Evolutionary conservation across 2,888 invertebrate genomes (phyloP).

Genomic region (Drosophila anceps): DNA sequence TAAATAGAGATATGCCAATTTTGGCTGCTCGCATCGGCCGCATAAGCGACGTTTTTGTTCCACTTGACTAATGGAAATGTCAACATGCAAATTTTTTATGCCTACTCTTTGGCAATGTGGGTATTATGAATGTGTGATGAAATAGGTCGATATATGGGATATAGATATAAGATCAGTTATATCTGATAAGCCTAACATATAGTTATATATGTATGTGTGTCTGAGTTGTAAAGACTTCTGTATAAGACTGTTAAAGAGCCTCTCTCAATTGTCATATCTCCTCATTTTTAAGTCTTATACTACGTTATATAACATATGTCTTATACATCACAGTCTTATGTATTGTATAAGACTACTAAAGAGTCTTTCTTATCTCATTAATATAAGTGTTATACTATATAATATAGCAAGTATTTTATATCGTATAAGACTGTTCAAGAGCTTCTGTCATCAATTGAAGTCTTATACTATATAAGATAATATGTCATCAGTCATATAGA

Average conservation of each 20-base stretch:
- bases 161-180: neutral
- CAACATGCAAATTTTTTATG: neutral
- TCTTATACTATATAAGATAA: no score
- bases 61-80: conserved; percentile 31
- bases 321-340: no score
- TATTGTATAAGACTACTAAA: no score
- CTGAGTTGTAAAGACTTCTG: neutral
- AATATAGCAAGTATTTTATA: no score
- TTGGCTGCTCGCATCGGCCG: conserved; percentile 10
- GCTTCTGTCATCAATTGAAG: no score
- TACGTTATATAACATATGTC: no score
- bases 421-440: no score
- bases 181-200: neutral
- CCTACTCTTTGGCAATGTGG: neutral
- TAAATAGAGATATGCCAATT: conserved; percentile 31
- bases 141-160: neutral
- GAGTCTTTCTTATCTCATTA: no score
- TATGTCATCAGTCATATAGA: no score
- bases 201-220: neutral
- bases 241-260: neutral
- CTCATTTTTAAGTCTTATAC: neutral
- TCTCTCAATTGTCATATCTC: neutral
- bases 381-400: no score
- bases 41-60: conserved; percentile 26
- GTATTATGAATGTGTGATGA: neutral